A percentile compares a stretch with the other conserved stretches of the same genome.
phyloP scores from a whole-genome alignment of 1,140 invertebrate genomes.

The Drosophila watanabei region DNA sequence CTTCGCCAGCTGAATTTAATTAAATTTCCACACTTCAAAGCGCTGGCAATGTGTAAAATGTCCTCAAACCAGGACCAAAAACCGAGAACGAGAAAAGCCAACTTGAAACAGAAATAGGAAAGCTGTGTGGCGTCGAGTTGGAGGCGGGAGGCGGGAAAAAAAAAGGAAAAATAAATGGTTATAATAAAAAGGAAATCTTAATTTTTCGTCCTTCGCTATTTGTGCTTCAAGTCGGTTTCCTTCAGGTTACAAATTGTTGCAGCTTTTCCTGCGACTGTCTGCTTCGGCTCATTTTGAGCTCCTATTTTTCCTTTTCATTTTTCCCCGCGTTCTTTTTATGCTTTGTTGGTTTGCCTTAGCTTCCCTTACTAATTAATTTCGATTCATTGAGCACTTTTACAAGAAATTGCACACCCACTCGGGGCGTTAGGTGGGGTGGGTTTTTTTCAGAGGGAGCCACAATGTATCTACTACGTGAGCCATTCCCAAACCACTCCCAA shows the following conservation, averaged over 20 bases:
- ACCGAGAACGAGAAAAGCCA: conserved; percentile 56
- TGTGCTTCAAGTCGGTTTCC: conserved; percentile 70
- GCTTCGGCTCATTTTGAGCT: conserved; percentile 20
- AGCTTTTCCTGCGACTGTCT: conserved; percentile 41
- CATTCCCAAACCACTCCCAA: conserved; percentile 24
- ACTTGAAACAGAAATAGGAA: conserved; percentile 51
- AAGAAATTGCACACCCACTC: conserved; percentile 81
- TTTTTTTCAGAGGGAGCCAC: conserved; percentile 8
- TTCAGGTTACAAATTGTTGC: conserved; percentile 75
- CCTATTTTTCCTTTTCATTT: conserved; percentile 34
- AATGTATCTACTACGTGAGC: conserved; percentile 44
- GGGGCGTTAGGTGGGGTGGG: neutral
- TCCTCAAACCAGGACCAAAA: conserved; percentile 53
- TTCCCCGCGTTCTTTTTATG: conserved; percentile 32
- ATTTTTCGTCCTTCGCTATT: conserved; percentile 76
- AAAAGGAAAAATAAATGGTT: conserved; percentile 45
- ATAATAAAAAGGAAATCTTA: conserved; percentile 78
- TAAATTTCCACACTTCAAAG: conserved; percentile 83
- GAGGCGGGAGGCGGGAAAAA: neutral
- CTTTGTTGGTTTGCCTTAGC: conserved; percentile 58
- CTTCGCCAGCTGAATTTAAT: conserved; percentile 77
- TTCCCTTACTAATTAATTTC: conserved; percentile 82
- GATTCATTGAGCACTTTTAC: conserved; percentile 84
- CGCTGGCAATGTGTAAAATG: conserved; percentile 77
- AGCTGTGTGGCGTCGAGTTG: conserved; percentile 3